Evolutionary conservation across 2,888 invertebrate species (phyloP).

Genomic region (Noctua pronuba): DNA sequence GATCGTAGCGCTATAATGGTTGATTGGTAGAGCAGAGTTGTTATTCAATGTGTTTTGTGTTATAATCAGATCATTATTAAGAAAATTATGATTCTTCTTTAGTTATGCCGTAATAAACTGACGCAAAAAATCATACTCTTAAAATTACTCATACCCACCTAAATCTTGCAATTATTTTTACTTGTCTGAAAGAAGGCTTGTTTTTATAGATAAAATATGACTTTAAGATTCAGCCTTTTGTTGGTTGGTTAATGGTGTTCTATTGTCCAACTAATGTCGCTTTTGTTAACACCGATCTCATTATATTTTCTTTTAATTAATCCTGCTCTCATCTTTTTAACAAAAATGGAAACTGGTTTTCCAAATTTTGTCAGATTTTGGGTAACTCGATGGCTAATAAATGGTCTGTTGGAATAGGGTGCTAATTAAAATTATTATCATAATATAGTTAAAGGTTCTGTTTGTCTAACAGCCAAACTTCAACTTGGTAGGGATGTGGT

Average conservation of each 20-base stretch:
- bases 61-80: background rate
- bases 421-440: slow-evolving; percentile 35
- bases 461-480: slow-evolving; percentile 3
- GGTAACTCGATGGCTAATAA: slow-evolving; percentile 7
- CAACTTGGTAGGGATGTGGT: background rate
- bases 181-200: background rate
- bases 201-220: slow-evolving; percentile 11
- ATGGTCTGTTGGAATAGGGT: slow-evolving; percentile 8
- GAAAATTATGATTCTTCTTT: background rate
- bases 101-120: background rate
- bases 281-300: background rate
- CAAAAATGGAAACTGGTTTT: background rate
- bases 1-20: background rate
- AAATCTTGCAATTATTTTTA: background rate
- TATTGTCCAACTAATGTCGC: slow-evolving; percentile 11
- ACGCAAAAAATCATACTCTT: background rate
- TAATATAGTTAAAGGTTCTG: slow-evolving; percentile 34
- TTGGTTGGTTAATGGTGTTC: background rate
- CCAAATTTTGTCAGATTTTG: background rate
- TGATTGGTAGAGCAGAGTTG: background rate
- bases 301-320: slow-evolving; percentile 11
- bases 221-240: slow-evolving; percentile 7
- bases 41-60: slow-evolving; percentile 4
- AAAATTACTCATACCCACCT: background rate
- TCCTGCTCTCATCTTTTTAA: background rate